Base-by-base conservation (phyloP, 2,113 vertebrate species). In the Thunnus thynnus region DNA sequence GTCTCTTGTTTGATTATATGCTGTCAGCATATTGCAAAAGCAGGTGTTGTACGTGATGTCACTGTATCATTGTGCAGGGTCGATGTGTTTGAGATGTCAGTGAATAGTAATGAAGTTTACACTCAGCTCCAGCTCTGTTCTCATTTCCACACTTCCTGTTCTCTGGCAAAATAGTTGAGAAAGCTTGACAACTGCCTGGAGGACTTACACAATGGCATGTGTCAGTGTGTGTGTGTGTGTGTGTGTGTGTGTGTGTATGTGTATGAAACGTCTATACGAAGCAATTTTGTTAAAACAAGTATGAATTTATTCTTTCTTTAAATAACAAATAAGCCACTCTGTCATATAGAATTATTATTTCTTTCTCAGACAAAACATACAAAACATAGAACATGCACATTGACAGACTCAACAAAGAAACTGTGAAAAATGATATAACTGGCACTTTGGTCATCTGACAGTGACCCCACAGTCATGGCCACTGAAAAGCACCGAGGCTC, bases 361-460 rank as follows among this genome's bases (percentile, higher is more conserved):
- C 48, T 75, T 73, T 76, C 32, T 80, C 36, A 12, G 20, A 83
- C 27, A 30, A 30, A 30, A 3, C 27, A 30, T 86, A 90, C 83
- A 79, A 89, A 90, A 85, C 70, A 82, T 1, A 50, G 13, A 74
- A 89, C 75, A 54, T 80, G 69, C 77, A 86, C 76, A 76, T 22
- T 54, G 76, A 81, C 57, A 61, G 44, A 76, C 12, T 18, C 3
- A 61, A 82, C 68, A 64, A 57, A 25, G 64, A 57, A 41, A 57
- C 46, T 30, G 66, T 56, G 79, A 82, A n/a, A 50, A 84, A 82
- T 90, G 91, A 86, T 87, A 92, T 86, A 90, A 92, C 88, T 92
- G 90, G 87, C 86, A 89, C 92, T 92, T 95, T 89, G 90, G 91
- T 93, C 86, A 22, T 92, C 91, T 90, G 70, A 90, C 80, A 91